Evolutionary conservation across 1,140 invertebrate genomes (phyloP), one percentile per base, ranked within the genome.

Genomic region (Hormaphis cornu): DNA sequence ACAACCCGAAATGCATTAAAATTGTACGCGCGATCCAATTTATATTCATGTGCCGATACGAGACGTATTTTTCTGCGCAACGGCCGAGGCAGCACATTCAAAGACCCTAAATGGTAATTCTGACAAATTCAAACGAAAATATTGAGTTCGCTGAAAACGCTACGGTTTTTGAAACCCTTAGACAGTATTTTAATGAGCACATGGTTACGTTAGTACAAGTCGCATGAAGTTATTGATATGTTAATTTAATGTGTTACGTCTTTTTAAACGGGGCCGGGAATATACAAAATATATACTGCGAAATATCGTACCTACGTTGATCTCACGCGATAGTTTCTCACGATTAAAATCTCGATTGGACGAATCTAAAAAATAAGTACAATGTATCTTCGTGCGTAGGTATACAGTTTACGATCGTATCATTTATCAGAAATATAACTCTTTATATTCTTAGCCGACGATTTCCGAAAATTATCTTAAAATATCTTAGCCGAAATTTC

Each of bases 221-320:
- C n/a, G n/a, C 24, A 46, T 30, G 16, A 61, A 46, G 58, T 61
- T 61, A 61, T 61, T 61, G 44, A 61, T 61, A 61, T 61, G 58
- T 61, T 61, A 61, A 61, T 61, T 61, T 59, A 59, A 59, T 40
- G 40, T 20, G 22, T 16, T 33, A 54, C n/a, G 35, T 20, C n/a
- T 59, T 8, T 59, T 46, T 46, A n/a, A 46, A 46, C 16, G 14
- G 40, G 9, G 22, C 26, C 2, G 14, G n/a, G n/a, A n/a, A n/a
- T n/a, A n/a, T n/a, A n/a, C n/a, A n/a, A n/a, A n/a, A n/a, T n/a
- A n/a, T n/a, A n/a, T n/a, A n/a, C n/a, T n/a, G n/a, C n/a, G n/a
- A n/a, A n/a, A n/a, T n/a, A n/a, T n/a, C n/a, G n/a, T n/a, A n/a
- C n/a, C n/a, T n/a, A n/a, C n/a, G n/a, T n/a, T n/a, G n/a, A n/a